Evolutionary conservation across 1,140 invertebrate species (phyloP), one percentile per base, ranked within the genome.

Genomic region (Episyrphus balteatus): DNA sequence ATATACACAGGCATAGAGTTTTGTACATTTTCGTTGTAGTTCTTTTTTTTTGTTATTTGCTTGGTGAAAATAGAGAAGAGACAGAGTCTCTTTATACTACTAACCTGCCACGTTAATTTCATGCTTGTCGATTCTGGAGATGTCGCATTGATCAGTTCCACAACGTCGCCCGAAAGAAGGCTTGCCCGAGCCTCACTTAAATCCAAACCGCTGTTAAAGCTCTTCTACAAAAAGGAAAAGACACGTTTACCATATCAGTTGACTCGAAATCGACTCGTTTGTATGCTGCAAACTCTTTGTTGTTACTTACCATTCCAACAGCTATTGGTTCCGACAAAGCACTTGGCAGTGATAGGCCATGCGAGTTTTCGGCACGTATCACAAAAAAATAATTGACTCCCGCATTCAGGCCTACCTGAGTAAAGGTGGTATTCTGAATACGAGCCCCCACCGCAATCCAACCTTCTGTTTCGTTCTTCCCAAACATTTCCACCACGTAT

Each of bases 331-430:
- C 80, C n/a, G 83, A 84, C 41, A 82, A 61, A 13, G 73, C 72
- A 53, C 82, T 85, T 1, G 82, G 82, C 36, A 77, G 72, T 0
- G 82, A 84, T 2, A 84, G 49, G 2, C 91, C 90, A 62, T 91
- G 85, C 1, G 82, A 82, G 66, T 94, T 95, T 70, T 88, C 84
- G 0, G 89, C 86, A 46, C 83, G 70, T 2, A 94, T 80, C 14
- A 93, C 69, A 65, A 95, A 95, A 53, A 88, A 80, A 60, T 94
- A 95, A 3, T 81, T 80, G 5, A 82, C 78, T 18, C 82, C 85
- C 26, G 82, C 79, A 44, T 77, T 74, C 13, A 91, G 70, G 47
- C 82, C 77, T 52, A 76, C 74, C 32, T 79, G 77, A n/a, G 78
- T 79, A 54, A 74, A 82, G 15, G 75, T 75, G 9, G 78, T 78